phyloP scores from a whole-genome alignment of 2,888 invertebrate genomes.

The Melinaea marsaeus region DNA sequence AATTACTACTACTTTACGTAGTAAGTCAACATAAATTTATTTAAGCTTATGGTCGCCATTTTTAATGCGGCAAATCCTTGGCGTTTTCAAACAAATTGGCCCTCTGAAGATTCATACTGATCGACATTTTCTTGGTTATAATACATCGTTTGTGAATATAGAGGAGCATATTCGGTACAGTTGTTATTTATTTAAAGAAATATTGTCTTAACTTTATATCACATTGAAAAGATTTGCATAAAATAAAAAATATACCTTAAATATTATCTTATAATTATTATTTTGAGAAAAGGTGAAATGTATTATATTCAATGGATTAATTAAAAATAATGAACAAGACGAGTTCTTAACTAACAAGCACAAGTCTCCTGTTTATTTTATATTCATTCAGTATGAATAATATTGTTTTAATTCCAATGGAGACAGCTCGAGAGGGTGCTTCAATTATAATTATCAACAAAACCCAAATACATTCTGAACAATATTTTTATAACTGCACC shows the following conservation, averaged over 20 bases:
- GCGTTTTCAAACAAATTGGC: conserved; percentile 20
- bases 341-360: not conserved
- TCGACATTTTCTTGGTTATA: conserved; percentile 17
- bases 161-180: not conserved
- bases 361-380: not conserved
- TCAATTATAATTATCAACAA: too few species aligned
- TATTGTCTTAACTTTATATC: not conserved
- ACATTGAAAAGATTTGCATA: not conserved
- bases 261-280: not conserved
- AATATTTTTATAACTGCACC: too few species aligned
- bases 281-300: not conserved
- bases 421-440: not conserved
- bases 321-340: not conserved
- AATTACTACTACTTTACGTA: too few species aligned
- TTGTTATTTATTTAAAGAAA: not conserved
- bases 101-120: conserved; percentile 20
- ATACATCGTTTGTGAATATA: conserved; percentile 17
- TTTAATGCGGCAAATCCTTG: conserved; percentile 12
- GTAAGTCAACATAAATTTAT: not conserved
- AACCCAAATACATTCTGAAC: too few species aligned
- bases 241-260: not conserved
- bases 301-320: not conserved
- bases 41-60: conserved; percentile 9
- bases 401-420: not conserved
- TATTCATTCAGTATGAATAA: not conserved